Evolutionary conservation across 2,888 invertebrate genomes (phyloP).

Genomic region (Pachydiplax longipennis): DNA sequence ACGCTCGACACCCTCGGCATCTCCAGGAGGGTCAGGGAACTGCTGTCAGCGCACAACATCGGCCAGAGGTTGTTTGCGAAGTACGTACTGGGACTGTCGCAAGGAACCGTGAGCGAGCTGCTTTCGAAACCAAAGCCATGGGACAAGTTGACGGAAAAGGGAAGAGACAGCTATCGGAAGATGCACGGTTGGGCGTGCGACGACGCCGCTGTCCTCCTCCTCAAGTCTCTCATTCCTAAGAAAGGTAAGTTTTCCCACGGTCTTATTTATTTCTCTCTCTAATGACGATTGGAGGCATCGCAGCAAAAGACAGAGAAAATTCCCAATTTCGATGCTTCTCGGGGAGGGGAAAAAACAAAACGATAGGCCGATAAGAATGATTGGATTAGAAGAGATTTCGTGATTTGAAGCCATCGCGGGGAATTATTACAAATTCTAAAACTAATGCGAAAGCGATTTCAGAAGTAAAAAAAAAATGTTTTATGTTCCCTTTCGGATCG

Average conservation of each 20-base stretch:
- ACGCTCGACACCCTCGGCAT: slow-evolving; percentile 95
- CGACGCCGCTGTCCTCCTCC: slow-evolving; percentile 94
- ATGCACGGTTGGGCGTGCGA: slow-evolving; percentile 99
- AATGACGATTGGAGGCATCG: neutral
- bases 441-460: neutral
- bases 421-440: neutral
- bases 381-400: neutral
- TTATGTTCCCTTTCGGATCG: neutral
- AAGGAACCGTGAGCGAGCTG: slow-evolving; percentile 97
- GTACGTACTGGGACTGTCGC: slow-evolving; percentile 94
- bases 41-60: slow-evolving; percentile 96
- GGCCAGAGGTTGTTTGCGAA: slow-evolving; percentile 99
- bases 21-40: slow-evolving; percentile 89
- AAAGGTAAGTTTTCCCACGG: slow-evolving; percentile 78
- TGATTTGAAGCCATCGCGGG: neutral
- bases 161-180: slow-evolving; percentile 97
- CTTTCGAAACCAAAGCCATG: slow-evolving; percentile 99
- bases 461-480: slow-evolving; percentile 2
- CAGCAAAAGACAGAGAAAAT: neutral
- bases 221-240: slow-evolving; percentile 97
- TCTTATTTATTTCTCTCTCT: neutral
- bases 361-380: neutral
- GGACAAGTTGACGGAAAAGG: slow-evolving; percentile 99
- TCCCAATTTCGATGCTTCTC: neutral
- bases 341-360: neutral